These are phyloP conservation scores for Drosophila leonis DNA, from an alignment of 2,888 invertebrate species.

Conservation along the genomic window DNA sequence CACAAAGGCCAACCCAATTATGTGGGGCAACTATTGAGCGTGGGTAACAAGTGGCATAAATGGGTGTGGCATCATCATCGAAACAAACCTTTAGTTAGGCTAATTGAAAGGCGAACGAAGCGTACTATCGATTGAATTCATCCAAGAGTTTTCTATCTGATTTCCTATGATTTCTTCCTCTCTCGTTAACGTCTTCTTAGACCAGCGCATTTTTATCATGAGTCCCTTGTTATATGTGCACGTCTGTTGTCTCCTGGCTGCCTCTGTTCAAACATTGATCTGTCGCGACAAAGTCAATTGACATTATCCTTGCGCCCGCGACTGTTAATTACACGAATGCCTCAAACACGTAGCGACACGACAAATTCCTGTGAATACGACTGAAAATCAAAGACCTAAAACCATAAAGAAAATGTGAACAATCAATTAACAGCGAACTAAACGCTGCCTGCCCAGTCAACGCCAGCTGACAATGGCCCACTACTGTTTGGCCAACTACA, in stretches of 20 bases:
- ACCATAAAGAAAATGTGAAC: constrained; percentile 62
- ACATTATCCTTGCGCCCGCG: constrained; percentile 61
- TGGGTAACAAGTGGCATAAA: constrained; percentile 26
- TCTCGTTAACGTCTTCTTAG: background rate
- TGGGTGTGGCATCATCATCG: constrained; percentile 29
- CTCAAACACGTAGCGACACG: constrained; percentile 53
- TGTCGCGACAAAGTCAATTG: constrained; percentile 76
- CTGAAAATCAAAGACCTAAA: constrained; percentile 49
- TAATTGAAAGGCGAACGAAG: constrained; percentile 1
- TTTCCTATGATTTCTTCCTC: background rate
- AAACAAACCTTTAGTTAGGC: background rate
- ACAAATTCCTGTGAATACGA: constrained; percentile 64
- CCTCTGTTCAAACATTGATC: constrained; percentile 58
- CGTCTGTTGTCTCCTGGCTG: constrained; percentile 39
- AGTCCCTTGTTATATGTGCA: constrained; percentile 22
- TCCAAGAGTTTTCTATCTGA: background rate
- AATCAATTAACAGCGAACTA: constrained; percentile 69
- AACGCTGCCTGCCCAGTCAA: constrained; percentile 54
- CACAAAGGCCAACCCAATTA: constrained; percentile 50
- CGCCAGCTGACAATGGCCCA: constrained; percentile 63
- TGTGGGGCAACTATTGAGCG: constrained; percentile 31
- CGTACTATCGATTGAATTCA: background rate
- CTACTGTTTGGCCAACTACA: constrained; percentile 63
- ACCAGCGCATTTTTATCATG: constrained; percentile 47
- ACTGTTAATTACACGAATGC: constrained; percentile 66